A percentile compares a stretch with the other conserved stretches of the same genome.
Conservation (phyloP, 1,140 invertebrate genomes). For the Apis florea region DNA sequence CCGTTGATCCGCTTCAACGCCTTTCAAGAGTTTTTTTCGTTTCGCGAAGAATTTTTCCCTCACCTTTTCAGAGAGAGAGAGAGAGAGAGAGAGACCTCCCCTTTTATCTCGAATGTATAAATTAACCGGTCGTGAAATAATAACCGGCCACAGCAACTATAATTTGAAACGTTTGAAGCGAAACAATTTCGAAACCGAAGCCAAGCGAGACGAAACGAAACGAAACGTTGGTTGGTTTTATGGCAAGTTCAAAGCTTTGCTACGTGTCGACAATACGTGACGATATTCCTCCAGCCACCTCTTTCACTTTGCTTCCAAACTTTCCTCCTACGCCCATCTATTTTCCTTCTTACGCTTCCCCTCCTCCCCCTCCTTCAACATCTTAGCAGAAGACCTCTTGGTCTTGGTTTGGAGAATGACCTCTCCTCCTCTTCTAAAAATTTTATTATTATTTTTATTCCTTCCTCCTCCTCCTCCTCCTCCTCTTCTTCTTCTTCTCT, state of each 20-base stretch:
- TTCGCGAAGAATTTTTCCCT: no score
- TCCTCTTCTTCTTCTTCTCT: no score
- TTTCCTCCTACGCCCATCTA: no score
- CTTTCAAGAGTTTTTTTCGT: neutral
- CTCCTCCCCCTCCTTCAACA: no score
- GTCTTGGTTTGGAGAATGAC: no score
- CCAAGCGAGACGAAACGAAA: neutral
- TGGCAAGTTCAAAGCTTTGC: slow-evolving; percentile 36
- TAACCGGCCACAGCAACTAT: neutral
- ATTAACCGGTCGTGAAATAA: slow-evolving; percentile 38
- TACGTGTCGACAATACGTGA: slow-evolving; percentile 2
- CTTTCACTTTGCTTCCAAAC: no score
- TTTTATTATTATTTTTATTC: no score
- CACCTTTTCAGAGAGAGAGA: neutral
- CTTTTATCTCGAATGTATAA: neutral
- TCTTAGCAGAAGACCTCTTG: no score
- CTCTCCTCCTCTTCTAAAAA: no score
- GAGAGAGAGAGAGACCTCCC: no score
- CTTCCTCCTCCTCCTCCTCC: no score
- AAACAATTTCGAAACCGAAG: neutral
- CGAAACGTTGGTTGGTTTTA: slow-evolving; percentile 33
- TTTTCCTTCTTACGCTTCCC: no score
- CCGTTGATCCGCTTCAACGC: neutral
- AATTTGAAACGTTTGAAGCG: slow-evolving; percentile 46
- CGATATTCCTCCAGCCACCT: neutral